Conservation (phyloP, 2,888 invertebrate genomes). For the Eremobia ochroleuca region DNA sequence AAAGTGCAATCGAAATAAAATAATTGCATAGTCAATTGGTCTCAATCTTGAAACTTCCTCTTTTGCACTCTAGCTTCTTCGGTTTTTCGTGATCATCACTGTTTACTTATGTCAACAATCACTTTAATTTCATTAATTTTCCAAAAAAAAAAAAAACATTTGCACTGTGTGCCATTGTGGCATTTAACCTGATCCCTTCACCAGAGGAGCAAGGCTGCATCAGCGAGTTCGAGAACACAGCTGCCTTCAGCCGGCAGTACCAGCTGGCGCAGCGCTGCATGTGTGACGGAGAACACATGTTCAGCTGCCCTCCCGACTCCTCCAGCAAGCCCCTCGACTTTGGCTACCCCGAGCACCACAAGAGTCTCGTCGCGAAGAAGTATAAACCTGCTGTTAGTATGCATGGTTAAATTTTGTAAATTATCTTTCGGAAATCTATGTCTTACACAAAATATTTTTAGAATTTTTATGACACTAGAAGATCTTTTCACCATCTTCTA, state of each 20-base stretch:
- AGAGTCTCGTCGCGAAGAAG: conserved; percentile 95
- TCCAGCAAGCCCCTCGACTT: conserved; percentile 90
- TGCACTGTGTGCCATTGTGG: conserved; percentile 30
- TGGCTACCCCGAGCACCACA: conserved; percentile 93
- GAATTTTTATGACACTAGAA: conserved; percentile 38
- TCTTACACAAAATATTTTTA: conserved; percentile 51
- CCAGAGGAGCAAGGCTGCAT: conserved; percentile 97
- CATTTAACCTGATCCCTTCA: conserved; percentile 25
- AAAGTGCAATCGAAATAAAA: neutral
- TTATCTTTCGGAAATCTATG: conserved; percentile 25
- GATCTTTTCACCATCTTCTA: conserved; percentile 37
- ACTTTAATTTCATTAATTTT: neutral
- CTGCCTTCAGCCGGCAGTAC: conserved; percentile 98
- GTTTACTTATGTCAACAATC: neutral
- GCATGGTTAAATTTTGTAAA: conserved; percentile 47
- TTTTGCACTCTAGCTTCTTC: neutral
- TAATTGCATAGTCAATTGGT: neutral
- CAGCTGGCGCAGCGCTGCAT: conserved; percentile 98
- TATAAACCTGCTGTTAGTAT: conserved; percentile 91
- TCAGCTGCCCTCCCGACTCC: conserved; percentile 94
- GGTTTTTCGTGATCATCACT: no score
- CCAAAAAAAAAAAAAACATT: neutral
- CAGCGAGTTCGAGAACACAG: conserved; percentile 98
- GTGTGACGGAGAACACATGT: conserved; percentile 99
- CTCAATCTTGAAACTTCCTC: neutral